These are phyloP conservation scores for Setophaga coronata DNA, from an alignment of 2,113 vertebrate genomes.

Conservation along the genomic window DNA sequence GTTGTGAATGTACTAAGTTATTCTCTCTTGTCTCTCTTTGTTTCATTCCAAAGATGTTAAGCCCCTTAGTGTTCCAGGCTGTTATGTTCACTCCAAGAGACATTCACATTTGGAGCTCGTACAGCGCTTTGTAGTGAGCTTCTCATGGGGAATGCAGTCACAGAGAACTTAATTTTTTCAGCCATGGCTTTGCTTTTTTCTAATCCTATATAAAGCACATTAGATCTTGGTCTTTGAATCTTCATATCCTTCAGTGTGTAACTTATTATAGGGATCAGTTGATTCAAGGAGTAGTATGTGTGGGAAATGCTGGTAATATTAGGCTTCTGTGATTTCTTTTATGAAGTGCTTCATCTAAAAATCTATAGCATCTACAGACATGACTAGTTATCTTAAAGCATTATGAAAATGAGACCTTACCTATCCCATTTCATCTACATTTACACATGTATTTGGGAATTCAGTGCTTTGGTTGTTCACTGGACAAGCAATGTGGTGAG, in stretches of 20 bases:
- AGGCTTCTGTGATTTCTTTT: neutral
- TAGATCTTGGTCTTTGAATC: constrained; percentile 18
- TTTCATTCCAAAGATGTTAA: neutral
- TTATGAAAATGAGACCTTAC: neutral
- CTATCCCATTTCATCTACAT: neutral
- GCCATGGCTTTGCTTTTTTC: neutral
- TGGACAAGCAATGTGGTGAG: neutral
- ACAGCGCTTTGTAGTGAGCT: neutral
- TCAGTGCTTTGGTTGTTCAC: neutral
- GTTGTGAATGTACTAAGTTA: neutral
- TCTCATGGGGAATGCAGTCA: neutral
- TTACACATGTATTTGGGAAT: neutral
- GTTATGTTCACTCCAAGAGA: neutral
- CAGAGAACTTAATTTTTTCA: neutral
- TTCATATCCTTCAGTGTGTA: neutral
- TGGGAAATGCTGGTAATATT: neutral
- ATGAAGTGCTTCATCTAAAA: neutral
- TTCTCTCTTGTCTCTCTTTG: neutral
- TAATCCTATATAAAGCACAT: constrained; percentile 2
- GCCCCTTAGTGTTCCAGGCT: neutral
- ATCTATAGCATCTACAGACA: neutral
- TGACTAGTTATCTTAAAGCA: neutral
- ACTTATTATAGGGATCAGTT: neutral
- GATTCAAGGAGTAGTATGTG: neutral
- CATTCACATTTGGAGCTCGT: neutral